Evolutionary conservation across 1,140 invertebrate genomes (phyloP), one percentile per base, ranked within the genome.

Genomic region (Conus ventricosus): DNA sequence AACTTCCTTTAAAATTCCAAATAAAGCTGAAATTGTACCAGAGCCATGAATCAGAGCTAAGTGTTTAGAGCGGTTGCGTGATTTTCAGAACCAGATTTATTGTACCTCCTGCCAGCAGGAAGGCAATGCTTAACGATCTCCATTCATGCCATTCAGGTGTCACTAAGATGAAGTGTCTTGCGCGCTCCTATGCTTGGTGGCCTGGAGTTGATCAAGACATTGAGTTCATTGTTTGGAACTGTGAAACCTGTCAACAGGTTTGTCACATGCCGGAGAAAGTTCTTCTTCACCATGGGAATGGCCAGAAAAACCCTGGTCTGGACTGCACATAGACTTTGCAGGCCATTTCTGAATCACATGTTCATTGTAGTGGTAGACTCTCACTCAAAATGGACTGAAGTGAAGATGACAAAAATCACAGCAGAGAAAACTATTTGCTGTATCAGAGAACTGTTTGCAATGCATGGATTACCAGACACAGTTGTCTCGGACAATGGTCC

Each of bases 131-230:
- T 39, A 76, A 85, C 5, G 84, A 90, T 20, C 23, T 91, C 10
- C 89, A 91, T 80, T 23, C 25, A 11, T 82, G 76, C 2, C 89
- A 90, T 23, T n/a, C 27, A 20, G 91, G 87, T 53, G 76, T 90
- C 25, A 85, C 85, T 4, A 39, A 39, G 39, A 39, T 39, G 39
- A 39, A 39, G 39, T 3, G 39, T 39, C 39, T 39, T 39, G 39
- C 27, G 67, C n/a, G 88, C 17, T 87, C 78, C 54, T 89, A 88
- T 25, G 71, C 3, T 71, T 92, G 90, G 89, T 92, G 88, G 90
- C 90, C 91, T 4, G 51, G 85, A 0, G 67, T 92, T n/a, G 91
- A 92, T 71, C 5, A 83, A 27, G 88, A 90, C 10, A 90, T 39
- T n/a, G n/a, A n/a, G n/a, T 39, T 39, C 39, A 39, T 39, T 39